Percentiles rank a stretch among this genome's conserved stretches.
Evolutionary conservation across 2,113 vertebrate species (phyloP).

Genomic region (Onychorhynchus coronatus): DNA sequence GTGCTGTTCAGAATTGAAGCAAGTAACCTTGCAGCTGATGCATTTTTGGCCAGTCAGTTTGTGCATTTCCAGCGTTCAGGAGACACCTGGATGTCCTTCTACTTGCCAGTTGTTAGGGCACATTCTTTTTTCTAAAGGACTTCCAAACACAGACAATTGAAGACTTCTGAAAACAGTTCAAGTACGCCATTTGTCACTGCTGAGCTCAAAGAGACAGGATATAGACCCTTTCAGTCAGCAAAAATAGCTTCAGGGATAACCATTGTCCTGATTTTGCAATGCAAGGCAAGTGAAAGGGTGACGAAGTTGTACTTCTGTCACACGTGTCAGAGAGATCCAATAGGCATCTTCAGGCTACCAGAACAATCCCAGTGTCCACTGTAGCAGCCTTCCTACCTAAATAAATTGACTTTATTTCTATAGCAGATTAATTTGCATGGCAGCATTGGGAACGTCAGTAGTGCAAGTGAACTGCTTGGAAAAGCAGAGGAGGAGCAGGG

Average conservation of each 20-base stretch:
- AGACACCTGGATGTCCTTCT: neutral
- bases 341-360: neutral
- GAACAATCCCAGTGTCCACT: neutral
- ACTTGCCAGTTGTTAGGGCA: neutral
- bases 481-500: neutral
- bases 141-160: neutral
- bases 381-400: neutral
- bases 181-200: neutral
- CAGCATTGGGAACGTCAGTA: neutral
- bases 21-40: neutral
- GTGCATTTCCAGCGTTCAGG: neutral
- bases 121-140: neutral
- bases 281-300: neutral
- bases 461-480: neutral
- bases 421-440: neutral
- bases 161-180: neutral
- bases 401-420: neutral
- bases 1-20: neutral
- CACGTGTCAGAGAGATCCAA: neutral
- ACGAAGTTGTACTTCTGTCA: neutral
- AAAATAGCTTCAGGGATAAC: neutral
- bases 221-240: neutral
- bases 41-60: neutral
- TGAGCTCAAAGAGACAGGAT: neutral
- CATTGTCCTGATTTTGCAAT: neutral